Base-by-base conservation (phyloP, 2,888 invertebrate species). In the Drosophila incognita region DNA sequence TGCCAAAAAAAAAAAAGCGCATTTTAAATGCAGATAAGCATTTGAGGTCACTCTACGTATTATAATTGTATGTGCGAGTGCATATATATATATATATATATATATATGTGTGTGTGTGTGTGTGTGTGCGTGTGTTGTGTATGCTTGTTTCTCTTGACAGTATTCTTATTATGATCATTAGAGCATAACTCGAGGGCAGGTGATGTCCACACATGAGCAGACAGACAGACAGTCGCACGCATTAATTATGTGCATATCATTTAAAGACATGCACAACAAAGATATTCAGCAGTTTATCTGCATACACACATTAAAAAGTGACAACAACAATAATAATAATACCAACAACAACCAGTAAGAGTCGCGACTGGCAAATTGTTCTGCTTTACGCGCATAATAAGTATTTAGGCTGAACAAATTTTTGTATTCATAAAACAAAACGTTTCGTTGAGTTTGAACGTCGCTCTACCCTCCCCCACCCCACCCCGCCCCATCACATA, bases 1-100 rank as follows among this genome's bases (percentile, higher is more conserved):
- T 72, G 80, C 76, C 80, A 24, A 24, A 24, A 66, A 76, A 56
- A 56, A 78, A 73, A 77, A 74, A 79, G 81, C 74, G 82, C 82
- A 80, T 86, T 86, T 88, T 81, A 89, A 89, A 85, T 89, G 85
- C 90, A 87, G 88, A 86, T 89, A 79, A 86, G 85, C 85, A 87
- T 87, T 89, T 89, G 87, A 84, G 79, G 79, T 79, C 79, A 81
- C 75, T 81, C 65, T 57, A 65, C 58, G 51, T 77, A 58, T 52
- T 69, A 66, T 46, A 56, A 38, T 38, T 27, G 46, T 38, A n/a
- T 56, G 56, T 38, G 54, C 60, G 40, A 51, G 49, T 52, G 42
- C 68, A 46, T 38, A n/a, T 49, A 24, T 57, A 49, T 33, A 33
- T n/a, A n/a, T 0, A 10, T 33, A 11, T 11, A 33, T 33, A 33